These are phyloP conservation scores for Amblyopsis rosae DNA, from an alignment of 2,113 vertebrate genomes.

Conservation along the genomic window DNA sequence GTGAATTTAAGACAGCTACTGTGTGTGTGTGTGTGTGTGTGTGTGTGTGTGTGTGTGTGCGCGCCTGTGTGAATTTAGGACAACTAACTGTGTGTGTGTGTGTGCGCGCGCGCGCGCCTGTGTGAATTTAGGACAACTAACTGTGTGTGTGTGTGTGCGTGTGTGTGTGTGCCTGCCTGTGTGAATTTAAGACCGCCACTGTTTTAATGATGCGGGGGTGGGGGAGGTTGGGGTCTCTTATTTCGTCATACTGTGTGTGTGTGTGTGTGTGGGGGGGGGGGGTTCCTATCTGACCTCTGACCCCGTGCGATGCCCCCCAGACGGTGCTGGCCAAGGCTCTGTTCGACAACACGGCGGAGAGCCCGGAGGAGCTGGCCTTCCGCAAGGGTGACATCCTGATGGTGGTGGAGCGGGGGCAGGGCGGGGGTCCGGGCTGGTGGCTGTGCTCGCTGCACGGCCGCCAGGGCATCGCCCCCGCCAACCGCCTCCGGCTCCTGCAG, in stretches of 20 bases:
- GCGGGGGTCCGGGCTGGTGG: conserved; percentile 82
- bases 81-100: neutral
- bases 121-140: neutral
- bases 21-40: no score
- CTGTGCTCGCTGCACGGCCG: conserved; percentile 87
- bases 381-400: conserved; percentile 91
- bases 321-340: conserved; percentile 88
- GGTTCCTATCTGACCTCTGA: neutral
- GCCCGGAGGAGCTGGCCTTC: conserved; percentile 89
- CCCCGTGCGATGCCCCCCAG: conserved; percentile 54
- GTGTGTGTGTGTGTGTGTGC: no score
- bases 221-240: neutral
- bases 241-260: neutral
- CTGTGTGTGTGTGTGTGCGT: no score
- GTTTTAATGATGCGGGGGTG: no score
- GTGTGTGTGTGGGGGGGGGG: neutral
- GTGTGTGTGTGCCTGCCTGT: no score
- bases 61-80: no score
- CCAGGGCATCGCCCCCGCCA: conserved; percentile 89
- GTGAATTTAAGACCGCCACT: no score
- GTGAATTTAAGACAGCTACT: no score
- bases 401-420: conserved; percentile 83
- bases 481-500: conserved; percentile 85
- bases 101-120: no score
- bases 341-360: conserved; percentile 89